phyloP scores from a whole-genome alignment of 2,888 invertebrate genomes.

The Lepidocyrtoides sp. region DNA sequence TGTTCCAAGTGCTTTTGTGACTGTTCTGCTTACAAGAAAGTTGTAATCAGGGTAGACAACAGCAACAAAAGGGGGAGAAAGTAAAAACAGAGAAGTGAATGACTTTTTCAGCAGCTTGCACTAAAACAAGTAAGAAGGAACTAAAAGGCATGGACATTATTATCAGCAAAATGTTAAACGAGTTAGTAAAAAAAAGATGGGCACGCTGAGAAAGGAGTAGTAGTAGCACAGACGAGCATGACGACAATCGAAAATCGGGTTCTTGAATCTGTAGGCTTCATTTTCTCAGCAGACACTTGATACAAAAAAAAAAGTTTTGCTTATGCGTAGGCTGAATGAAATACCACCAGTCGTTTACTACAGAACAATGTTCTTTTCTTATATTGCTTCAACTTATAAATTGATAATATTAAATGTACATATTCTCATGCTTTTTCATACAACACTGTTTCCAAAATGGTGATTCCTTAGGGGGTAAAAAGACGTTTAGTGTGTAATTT shows the following conservation, averaged over 20 bases:
- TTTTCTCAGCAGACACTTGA: not conserved
- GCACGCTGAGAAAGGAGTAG: not conserved
- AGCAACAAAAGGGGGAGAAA: not conserved
- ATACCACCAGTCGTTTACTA: not conserved
- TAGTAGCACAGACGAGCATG: not conserved
- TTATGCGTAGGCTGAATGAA: too few species aligned
- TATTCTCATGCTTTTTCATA: too few species aligned
- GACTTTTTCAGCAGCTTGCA: not conserved
- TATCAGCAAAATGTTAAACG: too few species aligned
- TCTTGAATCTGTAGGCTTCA: not conserved
- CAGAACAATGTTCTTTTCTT: too few species aligned
- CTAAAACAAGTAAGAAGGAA: not conserved
- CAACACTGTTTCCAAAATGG: too few species aligned
- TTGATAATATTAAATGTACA: too few species aligned
- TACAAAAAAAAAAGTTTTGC: not conserved
- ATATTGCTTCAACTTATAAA: too few species aligned
- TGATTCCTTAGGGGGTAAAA: too few species aligned
- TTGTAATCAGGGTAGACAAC: constrained; percentile 9
- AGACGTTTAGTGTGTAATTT: too few species aligned
- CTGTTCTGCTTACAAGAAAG: constrained; percentile 2
- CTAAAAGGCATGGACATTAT: not conserved
- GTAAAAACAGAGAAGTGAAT: not conserved
- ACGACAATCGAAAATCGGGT: constrained; percentile 6
- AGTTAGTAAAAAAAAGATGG: not conserved
- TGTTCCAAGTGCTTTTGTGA: not conserved